Evolutionary conservation across 2,113 vertebrate species (phyloP), one percentile per base, ranked within the genome.

Genomic region (Laticauda laticaudata): DNA sequence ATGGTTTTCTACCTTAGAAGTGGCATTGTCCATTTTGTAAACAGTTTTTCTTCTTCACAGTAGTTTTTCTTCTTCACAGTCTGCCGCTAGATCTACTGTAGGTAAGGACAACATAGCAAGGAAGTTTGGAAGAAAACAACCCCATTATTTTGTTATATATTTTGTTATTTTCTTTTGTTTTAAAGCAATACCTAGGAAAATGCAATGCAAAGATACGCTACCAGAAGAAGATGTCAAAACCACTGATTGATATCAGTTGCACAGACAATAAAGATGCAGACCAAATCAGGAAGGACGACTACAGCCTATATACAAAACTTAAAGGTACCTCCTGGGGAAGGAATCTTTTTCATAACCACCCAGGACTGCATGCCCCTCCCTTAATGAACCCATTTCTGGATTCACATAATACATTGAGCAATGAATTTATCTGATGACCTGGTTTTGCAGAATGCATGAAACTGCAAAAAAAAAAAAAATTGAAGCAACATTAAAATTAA

Each of bases 151-250:
- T 39, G 34, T 39, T 39, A 39, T 39, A 39, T 39, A 39, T 39
- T 39, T 20, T 86, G 23, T 86, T 88, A 23, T 39, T 12, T 85
- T 39, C 0, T 24, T 69, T 54, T 87, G 0, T 90, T 34, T 91
- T 43, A 59, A 89, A 98, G 98, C 93, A 95, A 89, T 56, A 92
- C 3, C 86, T 94, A 1, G 96, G 97, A 43, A 96, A 24, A 48
- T 98, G 98, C 94, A 92, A 95, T 8, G 98, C 98, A 5, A 95
- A 85, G 0, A 97, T 98, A 69, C 24, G 97, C 92, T 98, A 97
- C 69, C 95, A 53, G 7, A 94, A 95, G 61, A 88, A 91, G 24
- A 97, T 96, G 29, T 92, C 97, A 43, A 93, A 86, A 0, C 97
- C 98, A 0, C 15, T 69, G 2, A n/a, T 98, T 56, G 95, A 21